Evolutionary conservation across 2,888 invertebrate genomes (phyloP), one percentile per base, ranked within the genome.

Genomic region (Torymus auratus): DNA sequence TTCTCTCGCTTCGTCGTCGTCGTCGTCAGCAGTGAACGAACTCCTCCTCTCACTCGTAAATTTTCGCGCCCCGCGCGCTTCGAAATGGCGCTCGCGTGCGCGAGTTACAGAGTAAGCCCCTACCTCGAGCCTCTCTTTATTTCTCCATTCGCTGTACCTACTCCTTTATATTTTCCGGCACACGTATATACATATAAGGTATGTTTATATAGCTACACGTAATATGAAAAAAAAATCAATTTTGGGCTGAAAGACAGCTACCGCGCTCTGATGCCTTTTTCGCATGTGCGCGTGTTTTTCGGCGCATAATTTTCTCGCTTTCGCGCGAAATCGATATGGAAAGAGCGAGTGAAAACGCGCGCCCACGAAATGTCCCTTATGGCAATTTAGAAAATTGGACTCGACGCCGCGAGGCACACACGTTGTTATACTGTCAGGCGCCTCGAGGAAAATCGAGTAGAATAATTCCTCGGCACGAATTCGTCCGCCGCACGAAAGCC

Each of bases 21-120:
- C 64, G n/a, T 15, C 17, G 53, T 20, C 55, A 68, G 55, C 20
- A 14, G 17, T 20, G 23, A 15, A 17, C n/a, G 41, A 62, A 62
- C 83, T 82, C 82, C 83, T 79, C 83, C 82, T 83, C 82, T 72
- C 71, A 28, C 75, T 82, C 84, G 83, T 84, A 84, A 84, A 84
- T 83, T 83, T 82, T 84, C 83, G 78, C 78, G 56, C 60, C 14
- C 17, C 76, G 53, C 28, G 71, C 13, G 52, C 65, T 55, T 64
- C 55, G 71, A 78, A 73, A 62, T 77, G 58, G 80, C 73, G 64
- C 53, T 71, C 75, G 64, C 61, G 55, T 55, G 15, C 60, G n/a
- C 55, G 55, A 53, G 55, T 2, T 60, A 15, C 64, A 15, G 7
- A 28, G 28, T 70, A n/a, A n/a, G 7, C 17, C 20, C 20, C 20